A percentile compares a stretch with the other conserved stretches of the same genome.
Evolutionary conservation across 1,140 invertebrate species (phyloP).

Genomic region (Drosophila obscura): DNA sequence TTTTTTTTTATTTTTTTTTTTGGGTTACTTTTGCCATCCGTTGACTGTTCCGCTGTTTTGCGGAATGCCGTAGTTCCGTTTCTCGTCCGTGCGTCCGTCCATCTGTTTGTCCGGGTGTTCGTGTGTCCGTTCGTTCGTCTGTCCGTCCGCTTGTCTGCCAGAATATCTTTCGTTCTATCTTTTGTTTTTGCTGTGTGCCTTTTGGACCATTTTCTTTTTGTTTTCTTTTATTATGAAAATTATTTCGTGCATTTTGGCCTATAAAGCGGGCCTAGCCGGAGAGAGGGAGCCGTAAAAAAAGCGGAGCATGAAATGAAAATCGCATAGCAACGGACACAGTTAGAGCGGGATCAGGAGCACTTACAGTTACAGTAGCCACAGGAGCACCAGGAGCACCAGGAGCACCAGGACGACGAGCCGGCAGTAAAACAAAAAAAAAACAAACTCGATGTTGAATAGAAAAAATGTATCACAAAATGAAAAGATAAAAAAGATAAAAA

Average conservation of each 20-base stretch:
- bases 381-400: slow-evolving; percentile 2
- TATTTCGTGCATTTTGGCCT: slow-evolving; percentile 74
- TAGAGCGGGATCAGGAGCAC: slow-evolving; percentile 35
- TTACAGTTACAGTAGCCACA: slow-evolving; percentile 25
- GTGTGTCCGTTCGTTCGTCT: slow-evolving; percentile 14
- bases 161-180: slow-evolving; percentile 2
- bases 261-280: slow-evolving; percentile 45
- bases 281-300: slow-evolving; percentile 47
- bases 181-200: slow-evolving; percentile 18
- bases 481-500: slow-evolving; percentile 64
- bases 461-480: slow-evolving; percentile 63
- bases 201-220: slow-evolving; percentile 26
- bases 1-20: slow-evolving; percentile 24
- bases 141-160: slow-evolving; percentile 19
- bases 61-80: slow-evolving; percentile 26
- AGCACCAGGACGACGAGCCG: slow-evolving; percentile 1
- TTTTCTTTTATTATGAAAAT: slow-evolving; percentile 73
- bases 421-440: background rate
- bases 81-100: too few relatives aligned
- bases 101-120: background rate
- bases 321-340: slow-evolving; percentile 62
- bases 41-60: slow-evolving; percentile 4
- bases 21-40: slow-evolving; percentile 9
- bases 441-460: slow-evolving; percentile 25
- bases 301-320: slow-evolving; percentile 51